These are phyloP conservation scores for Napeogenes sylphis DNA, from an alignment of 2,888 invertebrate genomes.

Conservation along the genomic window DNA sequence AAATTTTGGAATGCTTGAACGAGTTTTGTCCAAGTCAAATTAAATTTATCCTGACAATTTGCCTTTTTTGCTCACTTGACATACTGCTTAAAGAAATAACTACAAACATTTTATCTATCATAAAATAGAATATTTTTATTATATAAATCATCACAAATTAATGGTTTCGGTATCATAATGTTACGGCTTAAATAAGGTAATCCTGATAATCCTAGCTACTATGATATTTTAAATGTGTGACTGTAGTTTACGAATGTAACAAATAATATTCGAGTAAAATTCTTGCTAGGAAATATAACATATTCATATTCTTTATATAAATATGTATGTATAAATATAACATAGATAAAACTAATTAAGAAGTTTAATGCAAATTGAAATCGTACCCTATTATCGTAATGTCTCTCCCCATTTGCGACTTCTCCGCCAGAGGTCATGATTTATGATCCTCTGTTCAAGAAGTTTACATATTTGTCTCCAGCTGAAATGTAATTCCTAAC, in stretches of 20 bases:
- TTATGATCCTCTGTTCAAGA: slow-evolving; percentile 4
- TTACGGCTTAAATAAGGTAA: no score
- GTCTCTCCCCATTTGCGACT: slow-evolving; percentile 5
- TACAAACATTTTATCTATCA: no score
- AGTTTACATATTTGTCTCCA: slow-evolving; percentile 7
- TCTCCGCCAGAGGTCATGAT: slow-evolving; percentile 5
- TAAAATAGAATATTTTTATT: no score
- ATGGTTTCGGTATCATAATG: no score
- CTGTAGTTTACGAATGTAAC: no score
- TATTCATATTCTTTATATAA: no score
- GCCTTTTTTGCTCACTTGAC: background rate
- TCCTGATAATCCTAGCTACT: no score
- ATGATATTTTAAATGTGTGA: no score
- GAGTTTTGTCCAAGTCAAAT: background rate
- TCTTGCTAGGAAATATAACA: no score
- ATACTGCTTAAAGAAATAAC: background rate
- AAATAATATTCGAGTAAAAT: no score
- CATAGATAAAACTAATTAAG: slow-evolving; percentile 1
- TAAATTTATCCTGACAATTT: slow-evolving; percentile 3
- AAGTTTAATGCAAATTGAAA: slow-evolving; percentile 5
- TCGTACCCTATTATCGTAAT: slow-evolving; percentile 2
- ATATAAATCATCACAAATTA: no score
- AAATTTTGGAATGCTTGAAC: slow-evolving; percentile 1
- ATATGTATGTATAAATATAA: background rate
- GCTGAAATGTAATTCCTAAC: background rate